phyloP scores from a whole-genome alignment of 1,140 invertebrate species.

The Gryon sp. region DNA sequence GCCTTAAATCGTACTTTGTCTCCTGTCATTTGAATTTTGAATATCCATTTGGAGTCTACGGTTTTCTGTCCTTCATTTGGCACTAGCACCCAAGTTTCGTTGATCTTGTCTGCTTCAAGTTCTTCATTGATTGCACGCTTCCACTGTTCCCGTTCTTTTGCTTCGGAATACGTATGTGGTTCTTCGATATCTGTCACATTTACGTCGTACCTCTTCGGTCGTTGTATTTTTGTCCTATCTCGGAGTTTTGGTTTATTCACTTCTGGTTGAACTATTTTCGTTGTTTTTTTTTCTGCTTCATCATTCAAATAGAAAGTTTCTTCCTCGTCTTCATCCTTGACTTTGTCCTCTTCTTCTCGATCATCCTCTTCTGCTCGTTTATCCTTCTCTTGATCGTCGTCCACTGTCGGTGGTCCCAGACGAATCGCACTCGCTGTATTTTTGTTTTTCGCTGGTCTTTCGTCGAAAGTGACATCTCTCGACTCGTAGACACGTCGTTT shows the following conservation, averaged over 20 bases:
- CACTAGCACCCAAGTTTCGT: not conserved
- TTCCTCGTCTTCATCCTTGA: not conserved
- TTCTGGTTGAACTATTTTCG: too few species aligned
- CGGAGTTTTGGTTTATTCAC: not conserved
- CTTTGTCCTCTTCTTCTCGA: not conserved
- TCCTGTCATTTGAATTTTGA: not conserved
- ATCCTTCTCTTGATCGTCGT: not conserved
- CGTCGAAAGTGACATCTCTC: constrained; percentile 5
- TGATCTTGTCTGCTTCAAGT: not conserved
- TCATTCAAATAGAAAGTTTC: too few species aligned
- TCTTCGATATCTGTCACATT: not conserved
- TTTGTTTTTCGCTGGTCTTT: not conserved
- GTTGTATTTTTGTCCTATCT: not conserved
- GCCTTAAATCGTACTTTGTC: not conserved
- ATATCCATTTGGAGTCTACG: not conserved
- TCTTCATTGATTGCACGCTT: not conserved
- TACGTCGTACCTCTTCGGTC: constrained; percentile 4
- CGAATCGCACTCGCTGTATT: too few species aligned
- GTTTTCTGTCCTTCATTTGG: not conserved
- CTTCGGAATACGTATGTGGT: constrained; percentile 1
- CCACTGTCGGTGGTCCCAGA: not conserved
- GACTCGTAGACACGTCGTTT: constrained; percentile 3
- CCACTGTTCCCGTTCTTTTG: not conserved
- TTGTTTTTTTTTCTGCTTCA: too few species aligned
- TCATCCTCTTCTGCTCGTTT: not conserved